A percentile compares a stretch with the other conserved stretches of the same genome.
phyloP scores from a whole-genome alignment of 2,113 vertebrate species.

The Pituophis catenifer region DNA sequence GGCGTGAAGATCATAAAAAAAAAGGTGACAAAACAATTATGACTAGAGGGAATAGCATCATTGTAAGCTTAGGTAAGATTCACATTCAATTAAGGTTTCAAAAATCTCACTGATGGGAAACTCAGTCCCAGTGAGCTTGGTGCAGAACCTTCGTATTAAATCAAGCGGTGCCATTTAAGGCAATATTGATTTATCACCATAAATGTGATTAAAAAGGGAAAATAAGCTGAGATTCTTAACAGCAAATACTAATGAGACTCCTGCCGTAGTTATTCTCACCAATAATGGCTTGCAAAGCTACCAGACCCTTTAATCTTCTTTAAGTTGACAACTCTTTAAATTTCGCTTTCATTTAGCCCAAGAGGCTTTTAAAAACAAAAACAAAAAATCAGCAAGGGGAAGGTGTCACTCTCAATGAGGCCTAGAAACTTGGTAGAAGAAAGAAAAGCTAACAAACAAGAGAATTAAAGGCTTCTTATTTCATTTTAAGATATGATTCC shows the following conservation, averaged over 20 bases:
- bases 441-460: background rate
- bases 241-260: constrained; percentile 15
- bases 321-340: background rate
- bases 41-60: background rate
- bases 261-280: background rate
- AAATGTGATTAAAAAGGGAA: constrained; percentile 7
- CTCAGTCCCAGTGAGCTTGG: background rate
- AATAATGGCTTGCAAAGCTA: background rate
- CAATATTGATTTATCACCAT: constrained; percentile 24
- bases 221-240: background rate
- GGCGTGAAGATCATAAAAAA: background rate
- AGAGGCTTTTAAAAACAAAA: background rate
- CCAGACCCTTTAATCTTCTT: background rate
- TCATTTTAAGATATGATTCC: background rate
- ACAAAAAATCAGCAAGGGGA: background rate
- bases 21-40: background rate
- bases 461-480: background rate
- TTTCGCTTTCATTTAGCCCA: background rate
- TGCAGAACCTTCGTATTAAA: constrained; percentile 1
- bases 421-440: background rate
- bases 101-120: background rate
- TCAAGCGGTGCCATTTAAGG: background rate
- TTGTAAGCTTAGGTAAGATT: background rate
- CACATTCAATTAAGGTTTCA: background rate
- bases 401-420: background rate